Conservation (phyloP, 1,140 invertebrate genomes). For the Eurosta solidaginis region DNA sequence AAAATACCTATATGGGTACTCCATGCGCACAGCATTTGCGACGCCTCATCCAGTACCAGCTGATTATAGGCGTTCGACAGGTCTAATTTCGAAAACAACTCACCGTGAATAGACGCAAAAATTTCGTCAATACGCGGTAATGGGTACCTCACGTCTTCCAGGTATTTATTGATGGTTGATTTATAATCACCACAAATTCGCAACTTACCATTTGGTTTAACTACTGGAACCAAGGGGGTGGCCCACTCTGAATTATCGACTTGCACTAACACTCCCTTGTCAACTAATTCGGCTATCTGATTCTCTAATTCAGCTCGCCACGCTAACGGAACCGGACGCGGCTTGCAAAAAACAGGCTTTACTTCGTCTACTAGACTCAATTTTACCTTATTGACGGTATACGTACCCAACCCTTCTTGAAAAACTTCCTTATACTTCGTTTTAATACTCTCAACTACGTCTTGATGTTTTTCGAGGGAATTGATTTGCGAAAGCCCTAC, state of each 20-base stretch:
- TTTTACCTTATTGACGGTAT: too few species aligned
- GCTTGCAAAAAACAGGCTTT: background rate
- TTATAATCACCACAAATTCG: too few species aligned
- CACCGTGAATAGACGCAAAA: conserved; percentile 42
- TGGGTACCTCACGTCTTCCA: conserved; percentile 41
- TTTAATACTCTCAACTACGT: too few species aligned
- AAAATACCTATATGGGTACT: conserved; percentile 50
- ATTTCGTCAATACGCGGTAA: conserved; percentile 48
- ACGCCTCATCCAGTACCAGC: conserved; percentile 38
- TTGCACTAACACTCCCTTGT: background rate
- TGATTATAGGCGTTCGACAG: conserved; percentile 45
- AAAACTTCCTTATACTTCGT: too few species aligned
- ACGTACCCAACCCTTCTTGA: too few species aligned
- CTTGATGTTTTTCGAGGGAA: too few species aligned
- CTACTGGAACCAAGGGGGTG: background rate
- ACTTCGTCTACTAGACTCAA: background rate
- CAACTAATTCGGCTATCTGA: background rate
- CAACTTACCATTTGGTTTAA: background rate
- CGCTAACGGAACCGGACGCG: background rate
- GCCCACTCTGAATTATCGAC: background rate
- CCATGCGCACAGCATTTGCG: conserved; percentile 41
- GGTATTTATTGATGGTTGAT: conserved; percentile 38
- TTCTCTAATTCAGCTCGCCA: background rate
- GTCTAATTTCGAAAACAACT: conserved; percentile 47
- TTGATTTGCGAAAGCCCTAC: too few species aligned